These are phyloP conservation scores for Heliconius eleuchia DNA, from an alignment of 1,140 invertebrate species.

Conservation along the genomic window DNA sequence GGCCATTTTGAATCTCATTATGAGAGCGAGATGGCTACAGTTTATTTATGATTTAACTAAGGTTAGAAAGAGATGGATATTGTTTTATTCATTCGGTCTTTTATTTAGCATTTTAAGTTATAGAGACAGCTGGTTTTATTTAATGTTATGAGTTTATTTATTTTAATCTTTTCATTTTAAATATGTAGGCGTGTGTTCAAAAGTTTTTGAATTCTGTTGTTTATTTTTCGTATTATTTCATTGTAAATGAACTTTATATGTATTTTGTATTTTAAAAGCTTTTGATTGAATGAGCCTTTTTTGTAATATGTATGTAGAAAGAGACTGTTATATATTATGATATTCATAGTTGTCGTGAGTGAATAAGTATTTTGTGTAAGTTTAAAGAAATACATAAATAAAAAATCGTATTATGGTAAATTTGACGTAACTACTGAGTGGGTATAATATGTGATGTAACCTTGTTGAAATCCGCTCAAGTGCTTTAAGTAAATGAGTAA, in stretches of 20 bases:
- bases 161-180: not conserved
- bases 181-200: not conserved
- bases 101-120: constrained; percentile 25
- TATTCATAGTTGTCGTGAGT: no score
- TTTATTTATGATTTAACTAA: constrained; percentile 15
- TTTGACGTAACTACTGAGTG: no score
- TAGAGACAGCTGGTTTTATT: constrained; percentile 29
- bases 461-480: no score
- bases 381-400: not conserved
- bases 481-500: no score
- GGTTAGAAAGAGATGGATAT: constrained; percentile 14
- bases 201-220: constrained; percentile 13
- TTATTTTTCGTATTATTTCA: not conserved
- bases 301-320: not conserved
- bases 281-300: not conserved
- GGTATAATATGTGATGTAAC: no score
- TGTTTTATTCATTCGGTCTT: constrained; percentile 30
- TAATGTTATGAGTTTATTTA: constrained; percentile 40
- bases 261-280: constrained; percentile 5
- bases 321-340: not conserved
- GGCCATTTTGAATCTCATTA: constrained; percentile 59
- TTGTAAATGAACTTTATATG: not conserved
- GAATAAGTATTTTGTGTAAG: not conserved
- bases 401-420: no score
- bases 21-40: constrained; percentile 43